A percentile compares a stretch with the other conserved stretches of the same genome.
Conservation (phyloP, 2,888 invertebrate species). For the Limnephilus marmoratus region DNA sequence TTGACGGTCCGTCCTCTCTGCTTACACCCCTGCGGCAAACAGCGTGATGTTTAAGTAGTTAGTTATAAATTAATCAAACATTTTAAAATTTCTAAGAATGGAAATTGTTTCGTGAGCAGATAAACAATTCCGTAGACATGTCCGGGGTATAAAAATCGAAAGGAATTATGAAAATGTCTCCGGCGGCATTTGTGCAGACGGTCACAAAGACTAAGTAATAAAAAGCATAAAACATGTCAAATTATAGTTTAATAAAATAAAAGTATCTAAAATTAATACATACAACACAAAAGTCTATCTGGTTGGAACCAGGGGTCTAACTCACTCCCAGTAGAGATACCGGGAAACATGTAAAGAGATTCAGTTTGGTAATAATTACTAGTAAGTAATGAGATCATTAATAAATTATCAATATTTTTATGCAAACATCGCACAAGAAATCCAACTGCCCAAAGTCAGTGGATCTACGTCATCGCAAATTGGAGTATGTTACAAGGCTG, state of each 20-base stretch:
- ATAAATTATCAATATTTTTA: background rate
- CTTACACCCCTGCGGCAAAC: too few species aligned
- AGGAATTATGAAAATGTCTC: too few species aligned
- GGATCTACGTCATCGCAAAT: background rate
- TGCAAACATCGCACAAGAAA: background rate
- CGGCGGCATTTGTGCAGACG: too few species aligned
- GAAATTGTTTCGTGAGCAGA: too few species aligned
- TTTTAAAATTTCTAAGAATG: too few species aligned
- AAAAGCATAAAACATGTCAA: background rate
- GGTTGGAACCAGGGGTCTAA: background rate
- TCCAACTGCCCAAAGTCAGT: background rate
- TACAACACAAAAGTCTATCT: background rate
- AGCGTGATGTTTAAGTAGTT: too few species aligned
- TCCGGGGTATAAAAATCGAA: too few species aligned
- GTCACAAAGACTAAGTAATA: background rate
- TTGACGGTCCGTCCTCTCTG: too few species aligned
- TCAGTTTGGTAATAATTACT: background rate
- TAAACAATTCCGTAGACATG: too few species aligned
- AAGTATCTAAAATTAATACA: background rate
- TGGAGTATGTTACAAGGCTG: background rate
- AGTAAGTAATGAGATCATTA: too few species aligned
- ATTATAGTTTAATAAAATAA: background rate
- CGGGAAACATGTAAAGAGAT: too few species aligned
- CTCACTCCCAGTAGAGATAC: background rate
- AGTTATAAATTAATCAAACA: too few species aligned